These are phyloP conservation scores for Eufriesea mexicana DNA, from an alignment of 1,140 invertebrate genomes.

Conservation along the genomic window DNA sequence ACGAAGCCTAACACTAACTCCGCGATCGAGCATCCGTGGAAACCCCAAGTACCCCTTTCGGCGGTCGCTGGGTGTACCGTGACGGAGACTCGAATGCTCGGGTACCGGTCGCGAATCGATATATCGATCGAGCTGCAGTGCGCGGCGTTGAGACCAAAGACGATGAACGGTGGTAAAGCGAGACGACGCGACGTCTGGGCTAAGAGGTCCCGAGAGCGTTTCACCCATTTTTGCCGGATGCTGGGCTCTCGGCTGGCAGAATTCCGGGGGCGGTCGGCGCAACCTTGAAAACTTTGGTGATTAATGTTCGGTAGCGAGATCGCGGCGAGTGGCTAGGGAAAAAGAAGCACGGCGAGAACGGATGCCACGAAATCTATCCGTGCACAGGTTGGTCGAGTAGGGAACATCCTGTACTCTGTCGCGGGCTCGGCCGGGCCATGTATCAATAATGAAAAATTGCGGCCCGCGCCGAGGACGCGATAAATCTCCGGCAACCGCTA, in stretches of 20 bases:
- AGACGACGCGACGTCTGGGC: too few species aligned
- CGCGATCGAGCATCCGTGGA: too few species aligned
- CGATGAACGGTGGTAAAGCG: too few species aligned
- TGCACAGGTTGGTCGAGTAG: not conserved
- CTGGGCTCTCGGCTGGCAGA: not conserved
- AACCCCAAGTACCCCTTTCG: too few species aligned
- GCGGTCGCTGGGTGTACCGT: too few species aligned
- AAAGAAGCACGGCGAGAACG: slow-evolving; percentile 11
- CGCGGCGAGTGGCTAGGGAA: not conserved
- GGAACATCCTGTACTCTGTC: slow-evolving; percentile 48
- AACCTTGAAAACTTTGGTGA: slow-evolving; percentile 55
- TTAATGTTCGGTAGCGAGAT: slow-evolving; percentile 41
- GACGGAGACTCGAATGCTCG: too few species aligned
- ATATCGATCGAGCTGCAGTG: too few species aligned
- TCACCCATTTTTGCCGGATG: not conserved
- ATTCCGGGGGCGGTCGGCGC: not conserved
- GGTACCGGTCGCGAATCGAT: too few species aligned
- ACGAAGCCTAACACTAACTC: too few species aligned
- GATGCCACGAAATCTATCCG: slow-evolving; percentile 31
- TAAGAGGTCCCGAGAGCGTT: not conserved
- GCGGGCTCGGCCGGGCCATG: slow-evolving; percentile 8
- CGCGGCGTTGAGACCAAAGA: not conserved
- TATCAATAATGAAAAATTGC: slow-evolving; percentile 55
- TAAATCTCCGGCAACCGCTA: slow-evolving; percentile 34
- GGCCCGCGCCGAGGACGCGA: slow-evolving; percentile 6